These are phyloP conservation scores for Cranoglanis bouderius DNA, from an alignment of 2,113 vertebrate genomes.

Conservation along the genomic window DNA sequence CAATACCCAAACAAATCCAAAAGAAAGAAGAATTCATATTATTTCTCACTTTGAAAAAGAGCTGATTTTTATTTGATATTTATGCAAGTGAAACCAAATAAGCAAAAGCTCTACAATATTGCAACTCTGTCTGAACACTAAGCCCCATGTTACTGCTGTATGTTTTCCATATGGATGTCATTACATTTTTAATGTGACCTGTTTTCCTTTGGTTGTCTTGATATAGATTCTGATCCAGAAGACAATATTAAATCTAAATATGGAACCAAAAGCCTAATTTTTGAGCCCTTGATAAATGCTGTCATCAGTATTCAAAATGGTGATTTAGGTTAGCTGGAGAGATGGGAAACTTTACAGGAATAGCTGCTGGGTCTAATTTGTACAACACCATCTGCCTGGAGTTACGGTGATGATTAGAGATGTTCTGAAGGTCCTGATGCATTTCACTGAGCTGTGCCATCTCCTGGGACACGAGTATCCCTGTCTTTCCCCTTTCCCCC, in stretches of 20 bases:
- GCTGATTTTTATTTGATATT: neutral
- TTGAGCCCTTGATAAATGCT: conserved; percentile 4
- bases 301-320: conserved; percentile 12
- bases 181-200: conserved; percentile 50
- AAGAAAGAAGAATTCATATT: neutral
- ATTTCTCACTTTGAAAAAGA: neutral
- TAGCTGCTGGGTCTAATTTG: conserved; percentile 57
- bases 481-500: neutral
- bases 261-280: conserved; percentile 8
- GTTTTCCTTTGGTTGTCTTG: neutral
- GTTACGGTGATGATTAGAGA: conserved; percentile 62
- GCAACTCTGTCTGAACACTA: conserved; percentile 5
- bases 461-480: conserved; percentile 44
- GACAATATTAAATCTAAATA: conserved; percentile 3
- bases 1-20: neutral
- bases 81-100: neutral
- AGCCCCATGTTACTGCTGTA: neutral
- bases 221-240: neutral
- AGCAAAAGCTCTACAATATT: neutral
- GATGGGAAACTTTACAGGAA: conserved; percentile 19
- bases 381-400: conserved; percentile 55
- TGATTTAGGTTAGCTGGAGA: neutral
- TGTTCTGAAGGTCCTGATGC: conserved; percentile 50
- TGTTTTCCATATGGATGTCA: conserved; percentile 44
- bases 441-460: conserved; percentile 26